Conservation (phyloP, 2,113 vertebrate genomes). For the Silurus glanis region DNA sequence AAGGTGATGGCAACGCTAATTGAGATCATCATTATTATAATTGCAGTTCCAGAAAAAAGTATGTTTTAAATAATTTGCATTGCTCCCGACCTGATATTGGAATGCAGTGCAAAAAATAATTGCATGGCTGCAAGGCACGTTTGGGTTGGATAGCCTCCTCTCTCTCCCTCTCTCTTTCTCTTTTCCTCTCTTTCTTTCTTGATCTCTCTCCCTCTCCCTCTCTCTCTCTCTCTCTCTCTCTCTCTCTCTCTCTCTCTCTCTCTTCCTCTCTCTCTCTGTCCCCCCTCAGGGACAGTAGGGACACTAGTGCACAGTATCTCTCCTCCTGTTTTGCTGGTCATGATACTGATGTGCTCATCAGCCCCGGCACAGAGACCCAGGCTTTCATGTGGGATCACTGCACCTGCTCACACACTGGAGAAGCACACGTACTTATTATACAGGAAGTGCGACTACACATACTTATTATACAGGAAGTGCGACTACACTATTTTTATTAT, state of each 20-base stretch:
- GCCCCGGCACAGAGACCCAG: constrained; percentile 30
- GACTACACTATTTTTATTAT: neutral
- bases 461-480: neutral
- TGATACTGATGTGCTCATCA: constrained; percentile 48
- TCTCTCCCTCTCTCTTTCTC: constrained; percentile 41
- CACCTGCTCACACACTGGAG: neutral
- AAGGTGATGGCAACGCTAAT: constrained; percentile 79
- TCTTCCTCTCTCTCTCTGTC: constrained; percentile 20
- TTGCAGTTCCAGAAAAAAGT: constrained; percentile 74
- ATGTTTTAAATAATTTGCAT: constrained; percentile 83
- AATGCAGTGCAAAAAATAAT: constrained; percentile 75
- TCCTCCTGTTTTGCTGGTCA: constrained; percentile 37
- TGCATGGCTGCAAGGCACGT: constrained; percentile 76
- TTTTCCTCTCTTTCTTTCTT: constrained; percentile 26
- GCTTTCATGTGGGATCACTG: constrained; percentile 45
- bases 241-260: constrained; percentile 42
- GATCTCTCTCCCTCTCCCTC: constrained; percentile 14
- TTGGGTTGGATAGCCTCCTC: constrained; percentile 57
- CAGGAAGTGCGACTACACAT: neutral
- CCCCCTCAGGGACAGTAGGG: neutral
- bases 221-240: constrained; percentile 36
- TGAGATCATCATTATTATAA: constrained; percentile 85
- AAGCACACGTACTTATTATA: neutral
- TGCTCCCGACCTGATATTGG: constrained; percentile 80
- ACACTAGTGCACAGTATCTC: constrained; percentile 31